Percentiles rank a stretch among this genome's conserved stretches.
Conservation (phyloP, 2,888 invertebrate genomes). For the Lithophane leautieri region DNA sequence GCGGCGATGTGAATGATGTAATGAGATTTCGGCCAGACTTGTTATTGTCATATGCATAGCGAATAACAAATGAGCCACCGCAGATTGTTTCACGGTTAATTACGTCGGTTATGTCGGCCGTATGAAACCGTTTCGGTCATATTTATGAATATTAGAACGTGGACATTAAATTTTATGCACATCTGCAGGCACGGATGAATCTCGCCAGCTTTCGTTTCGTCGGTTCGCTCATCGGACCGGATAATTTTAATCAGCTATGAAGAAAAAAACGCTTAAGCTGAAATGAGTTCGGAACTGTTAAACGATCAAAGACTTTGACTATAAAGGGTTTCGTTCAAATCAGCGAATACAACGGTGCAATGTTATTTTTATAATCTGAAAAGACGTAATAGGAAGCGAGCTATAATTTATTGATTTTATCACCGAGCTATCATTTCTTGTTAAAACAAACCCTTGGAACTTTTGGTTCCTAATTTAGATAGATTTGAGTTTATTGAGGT, state of each 20-base stretch:
- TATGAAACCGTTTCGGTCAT: slow-evolving; percentile 67
- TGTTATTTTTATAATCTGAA: slow-evolving; percentile 47
- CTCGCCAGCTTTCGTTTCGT: slow-evolving; percentile 74
- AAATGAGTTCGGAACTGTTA: slow-evolving; percentile 83
- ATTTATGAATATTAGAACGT: slow-evolving; percentile 80
- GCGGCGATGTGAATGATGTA: slow-evolving; percentile 85
- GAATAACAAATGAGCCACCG: slow-evolving; percentile 84
- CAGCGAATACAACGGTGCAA: slow-evolving; percentile 59
- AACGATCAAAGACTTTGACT: slow-evolving; percentile 81
- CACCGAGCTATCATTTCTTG: not conserved
- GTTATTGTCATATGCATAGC: slow-evolving; percentile 87
- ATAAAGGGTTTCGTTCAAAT: slow-evolving; percentile 70
- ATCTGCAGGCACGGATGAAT: slow-evolving; percentile 58
- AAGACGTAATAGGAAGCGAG: slow-evolving; percentile 1
- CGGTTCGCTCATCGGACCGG: slow-evolving; percentile 76
- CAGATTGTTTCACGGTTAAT: slow-evolving; percentile 83
- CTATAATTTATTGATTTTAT: not conserved
- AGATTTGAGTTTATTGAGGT: not conserved
- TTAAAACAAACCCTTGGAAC: not conserved
- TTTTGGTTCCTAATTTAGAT: not conserved
- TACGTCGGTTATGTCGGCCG: slow-evolving; percentile 74
- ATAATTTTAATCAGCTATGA: slow-evolving; percentile 84
- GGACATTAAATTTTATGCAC: slow-evolving; percentile 67
- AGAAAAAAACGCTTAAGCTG: slow-evolving; percentile 79
- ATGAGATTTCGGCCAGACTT: slow-evolving; percentile 86